phyloP scores from a whole-genome alignment of 2,797 vertebrate species.

The Acrossocheilus wenchowensis region DNA sequence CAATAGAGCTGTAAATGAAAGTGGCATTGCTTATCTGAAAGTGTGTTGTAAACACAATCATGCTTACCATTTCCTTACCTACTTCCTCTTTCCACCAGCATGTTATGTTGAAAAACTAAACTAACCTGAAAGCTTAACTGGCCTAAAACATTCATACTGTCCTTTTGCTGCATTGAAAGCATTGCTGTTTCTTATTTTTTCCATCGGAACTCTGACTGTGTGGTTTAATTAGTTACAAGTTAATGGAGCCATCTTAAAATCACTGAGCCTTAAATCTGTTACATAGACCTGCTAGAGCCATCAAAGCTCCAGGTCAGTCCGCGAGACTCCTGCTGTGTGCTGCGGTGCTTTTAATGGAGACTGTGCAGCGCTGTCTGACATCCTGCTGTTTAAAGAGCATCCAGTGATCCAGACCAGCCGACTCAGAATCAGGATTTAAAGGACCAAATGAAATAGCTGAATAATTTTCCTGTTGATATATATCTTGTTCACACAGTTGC shows the following conservation, averaged over 20 bases:
- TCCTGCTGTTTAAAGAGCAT: slow-evolving; percentile 3
- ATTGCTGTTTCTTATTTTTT: neutral
- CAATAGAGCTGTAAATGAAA: neutral
- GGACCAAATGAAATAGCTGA: neutral
- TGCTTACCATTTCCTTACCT: neutral
- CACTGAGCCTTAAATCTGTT: slow-evolving; percentile 13
- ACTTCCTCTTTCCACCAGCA: neutral
- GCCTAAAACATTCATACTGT: neutral
- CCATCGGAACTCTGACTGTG: neutral
- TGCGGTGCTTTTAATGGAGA: slow-evolving; percentile 11
- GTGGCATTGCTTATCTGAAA: neutral
- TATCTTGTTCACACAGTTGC: neutral
- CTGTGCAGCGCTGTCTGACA: neutral
- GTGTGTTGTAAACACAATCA: neutral
- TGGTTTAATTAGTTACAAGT: slow-evolving; percentile 14
- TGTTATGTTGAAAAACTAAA: neutral
- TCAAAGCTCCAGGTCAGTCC: slow-evolving; percentile 6
- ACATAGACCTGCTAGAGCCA: neutral
- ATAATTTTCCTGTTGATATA: neutral
- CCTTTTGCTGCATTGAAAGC: neutral
- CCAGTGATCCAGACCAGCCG: neutral
- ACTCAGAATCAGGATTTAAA: neutral
- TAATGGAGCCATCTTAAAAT: slow-evolving; percentile 16
- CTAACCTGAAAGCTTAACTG: neutral
- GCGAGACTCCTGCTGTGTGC: slow-evolving; percentile 1